phyloP scores from a whole-genome alignment of 2,888 invertebrate species.

The Oligia fasciuncula region DNA sequence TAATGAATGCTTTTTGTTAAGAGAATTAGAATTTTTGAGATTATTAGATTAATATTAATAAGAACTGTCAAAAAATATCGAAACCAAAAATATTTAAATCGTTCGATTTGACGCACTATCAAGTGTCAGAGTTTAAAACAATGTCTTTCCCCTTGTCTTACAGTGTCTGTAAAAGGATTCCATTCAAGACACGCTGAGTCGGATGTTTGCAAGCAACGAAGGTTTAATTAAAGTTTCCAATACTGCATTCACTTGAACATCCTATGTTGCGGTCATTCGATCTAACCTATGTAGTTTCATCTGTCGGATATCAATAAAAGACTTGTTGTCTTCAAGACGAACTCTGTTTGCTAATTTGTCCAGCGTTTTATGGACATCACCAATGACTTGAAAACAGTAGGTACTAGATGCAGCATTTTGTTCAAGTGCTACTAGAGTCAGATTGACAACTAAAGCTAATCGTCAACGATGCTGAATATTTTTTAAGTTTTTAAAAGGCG shows the following conservation, averaged over 20 bases:
- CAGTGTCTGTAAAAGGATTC: background rate
- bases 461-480: background rate
- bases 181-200: background rate
- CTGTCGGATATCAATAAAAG: background rate
- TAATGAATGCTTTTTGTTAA: too few relatives aligned
- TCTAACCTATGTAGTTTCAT: slow-evolving; percentile 1
- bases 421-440: background rate
- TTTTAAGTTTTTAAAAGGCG: background rate
- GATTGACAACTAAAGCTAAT: background rate
- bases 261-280: background rate
- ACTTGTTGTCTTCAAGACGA: too few relatives aligned
- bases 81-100: too few relatives aligned
- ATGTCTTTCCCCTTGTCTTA: background rate
- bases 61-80: too few relatives aligned
- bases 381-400: too few relatives aligned
- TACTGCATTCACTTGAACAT: slow-evolving; percentile 2
- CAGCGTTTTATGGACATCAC: too few relatives aligned
- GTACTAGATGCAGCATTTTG: background rate
- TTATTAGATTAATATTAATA: too few relatives aligned
- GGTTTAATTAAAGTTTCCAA: slow-evolving; percentile 26
- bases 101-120: too few relatives aligned
- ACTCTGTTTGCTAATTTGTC: background rate
- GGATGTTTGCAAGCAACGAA: background rate
- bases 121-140: background rate
- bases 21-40: too few relatives aligned